Evolutionary conservation across 2,113 vertebrate species (phyloP).

Genomic region (Orientallactaga bullata): DNA sequence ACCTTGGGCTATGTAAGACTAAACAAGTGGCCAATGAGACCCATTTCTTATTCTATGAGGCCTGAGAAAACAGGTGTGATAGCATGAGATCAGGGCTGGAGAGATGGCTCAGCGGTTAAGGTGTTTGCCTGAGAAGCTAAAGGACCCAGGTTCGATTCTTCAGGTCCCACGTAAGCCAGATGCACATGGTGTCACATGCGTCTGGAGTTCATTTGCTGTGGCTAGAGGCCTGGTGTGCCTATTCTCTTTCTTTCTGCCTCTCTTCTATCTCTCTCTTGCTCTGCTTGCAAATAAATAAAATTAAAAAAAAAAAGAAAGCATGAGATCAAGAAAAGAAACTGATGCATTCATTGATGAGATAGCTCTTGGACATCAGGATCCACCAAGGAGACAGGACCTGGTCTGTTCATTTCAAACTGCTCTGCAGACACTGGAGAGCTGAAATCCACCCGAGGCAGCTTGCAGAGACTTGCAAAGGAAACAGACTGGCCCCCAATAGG

Average conservation of each 20-base stretch:
- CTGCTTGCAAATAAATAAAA: too few relatives aligned
- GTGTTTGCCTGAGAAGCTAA: too few relatives aligned
- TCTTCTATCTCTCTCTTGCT: too few relatives aligned
- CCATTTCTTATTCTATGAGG: neutral
- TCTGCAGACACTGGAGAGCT: neutral
- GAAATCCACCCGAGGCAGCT: neutral
- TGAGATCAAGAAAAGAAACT: neutral
- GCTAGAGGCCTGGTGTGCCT: too few relatives aligned
- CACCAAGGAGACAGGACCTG: neutral
- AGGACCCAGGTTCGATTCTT: too few relatives aligned
- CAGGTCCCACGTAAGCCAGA: too few relatives aligned
- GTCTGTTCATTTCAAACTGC: neutral
- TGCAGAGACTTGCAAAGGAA: neutral
- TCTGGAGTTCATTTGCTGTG: too few relatives aligned
- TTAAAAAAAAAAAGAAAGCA: neutral
- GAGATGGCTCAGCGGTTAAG: too few relatives aligned
- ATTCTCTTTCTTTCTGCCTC: too few relatives aligned
- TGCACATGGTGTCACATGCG: too few relatives aligned
- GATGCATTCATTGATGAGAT: neutral
- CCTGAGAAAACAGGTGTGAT: neutral
- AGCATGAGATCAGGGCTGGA: neutral
- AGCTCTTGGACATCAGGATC: fast-evolving
- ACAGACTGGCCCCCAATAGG: neutral
- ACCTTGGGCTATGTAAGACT: neutral
- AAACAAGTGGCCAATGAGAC: neutral